Conservation (phyloP, 92 coral and sea anemone species). For the Bergia sp. region DNA sequence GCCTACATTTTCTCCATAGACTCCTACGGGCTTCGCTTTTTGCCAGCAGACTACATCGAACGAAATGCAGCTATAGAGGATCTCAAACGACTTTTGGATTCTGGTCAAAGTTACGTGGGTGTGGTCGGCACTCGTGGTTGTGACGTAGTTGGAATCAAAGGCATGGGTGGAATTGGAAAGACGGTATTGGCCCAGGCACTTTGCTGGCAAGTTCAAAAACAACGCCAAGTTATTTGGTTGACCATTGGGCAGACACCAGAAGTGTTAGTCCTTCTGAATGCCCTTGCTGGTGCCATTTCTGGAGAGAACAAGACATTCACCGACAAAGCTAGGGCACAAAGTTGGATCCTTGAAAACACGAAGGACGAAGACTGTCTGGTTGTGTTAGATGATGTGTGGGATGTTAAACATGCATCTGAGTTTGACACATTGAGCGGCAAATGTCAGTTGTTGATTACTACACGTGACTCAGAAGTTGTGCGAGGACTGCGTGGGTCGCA, state of each 20-base stretch:
- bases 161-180: constrained; percentile 77
- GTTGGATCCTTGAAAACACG: constrained; percentile 58
- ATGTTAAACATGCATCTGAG: constrained; percentile 60
- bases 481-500: constrained; percentile 62
- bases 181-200: constrained; percentile 73
- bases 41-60: constrained; percentile 63
- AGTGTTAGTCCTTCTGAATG: constrained; percentile 52
- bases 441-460: constrained; percentile 63
- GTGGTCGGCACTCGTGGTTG: constrained; percentile 57
- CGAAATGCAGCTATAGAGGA: constrained; percentile 52
- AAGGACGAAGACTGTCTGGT: constrained; percentile 53
- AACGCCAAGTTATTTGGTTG: constrained; percentile 70
- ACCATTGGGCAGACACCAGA: constrained; percentile 67
- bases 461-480: constrained; percentile 67
- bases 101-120: constrained; percentile 60
- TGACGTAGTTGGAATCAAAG: constrained; percentile 66
- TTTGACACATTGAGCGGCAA: constrained; percentile 62
- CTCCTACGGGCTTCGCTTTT: constrained; percentile 57
- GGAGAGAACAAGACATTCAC: constrained; percentile 52
- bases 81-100: constrained; percentile 42
- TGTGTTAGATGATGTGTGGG: constrained; percentile 74
- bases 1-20: background rate
- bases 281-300: constrained; percentile 50
- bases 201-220: constrained; percentile 54
- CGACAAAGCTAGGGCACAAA: constrained; percentile 54